Conservation (phyloP, 2,797 vertebrate species). For the Crypturellus tataupa region DNA sequence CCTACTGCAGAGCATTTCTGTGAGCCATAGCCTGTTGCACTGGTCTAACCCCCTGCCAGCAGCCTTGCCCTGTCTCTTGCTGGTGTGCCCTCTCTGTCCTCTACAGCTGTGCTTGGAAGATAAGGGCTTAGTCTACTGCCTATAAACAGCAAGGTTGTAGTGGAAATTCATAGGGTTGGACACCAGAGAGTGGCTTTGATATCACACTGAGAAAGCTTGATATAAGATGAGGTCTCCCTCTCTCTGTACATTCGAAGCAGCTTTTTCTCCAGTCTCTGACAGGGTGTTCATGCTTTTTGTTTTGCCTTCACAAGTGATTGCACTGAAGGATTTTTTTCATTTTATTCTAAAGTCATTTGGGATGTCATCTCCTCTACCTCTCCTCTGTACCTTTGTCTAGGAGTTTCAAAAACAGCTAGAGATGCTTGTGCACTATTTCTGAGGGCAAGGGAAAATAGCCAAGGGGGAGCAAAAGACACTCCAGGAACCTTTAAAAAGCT, state of each 20-base stretch:
- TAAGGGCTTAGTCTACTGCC: slow-evolving; percentile 52
- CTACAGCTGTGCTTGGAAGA: slow-evolving; percentile 59
- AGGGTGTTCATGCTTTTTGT: neutral
- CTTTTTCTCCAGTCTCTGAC: neutral
- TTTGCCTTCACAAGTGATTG: slow-evolving; percentile 23
- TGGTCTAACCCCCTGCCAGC: slow-evolving; percentile 25
- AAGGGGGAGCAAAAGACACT: neutral
- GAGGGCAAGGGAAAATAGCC: neutral
- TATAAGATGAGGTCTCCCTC: neutral
- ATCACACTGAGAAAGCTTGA: neutral
- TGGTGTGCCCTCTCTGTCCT: slow-evolving; percentile 29
- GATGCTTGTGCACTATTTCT: neutral
- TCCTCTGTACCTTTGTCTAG: neutral
- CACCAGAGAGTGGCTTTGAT: slow-evolving; percentile 28
- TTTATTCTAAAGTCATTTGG: slow-evolving; percentile 25
- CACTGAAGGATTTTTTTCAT: slow-evolving; percentile 38
- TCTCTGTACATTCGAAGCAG: neutral
- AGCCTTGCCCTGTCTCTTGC: slow-evolving; percentile 61
- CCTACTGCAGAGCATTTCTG: neutral
- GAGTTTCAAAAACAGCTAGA: neutral
- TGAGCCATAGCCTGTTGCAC: neutral
- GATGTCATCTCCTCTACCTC: neutral
- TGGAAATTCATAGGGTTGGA: slow-evolving; percentile 47
- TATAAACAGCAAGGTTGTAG: slow-evolving; percentile 53
- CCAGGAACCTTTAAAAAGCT: neutral